A percentile compares a stretch with the other conserved stretches of the same genome.
These are phyloP conservation scores for Poliocrania exsul DNA, from an alignment of 2,797 vertebrate genomes.

Conservation along the genomic window DNA sequence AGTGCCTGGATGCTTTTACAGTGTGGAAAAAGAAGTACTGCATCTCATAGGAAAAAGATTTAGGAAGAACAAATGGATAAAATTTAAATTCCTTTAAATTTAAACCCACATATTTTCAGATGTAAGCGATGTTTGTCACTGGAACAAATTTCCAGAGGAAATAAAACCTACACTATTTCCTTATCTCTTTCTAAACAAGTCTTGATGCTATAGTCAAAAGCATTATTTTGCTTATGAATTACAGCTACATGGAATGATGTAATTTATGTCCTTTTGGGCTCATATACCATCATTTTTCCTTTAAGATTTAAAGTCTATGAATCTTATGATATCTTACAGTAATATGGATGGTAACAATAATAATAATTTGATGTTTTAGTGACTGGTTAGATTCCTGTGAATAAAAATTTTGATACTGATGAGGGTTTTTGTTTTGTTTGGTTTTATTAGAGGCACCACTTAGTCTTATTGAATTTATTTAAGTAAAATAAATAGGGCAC, in stretches of 20 bases:
- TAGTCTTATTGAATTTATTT: neutral
- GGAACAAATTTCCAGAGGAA: neutral
- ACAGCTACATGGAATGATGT: neutral
- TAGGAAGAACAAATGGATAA: neutral
- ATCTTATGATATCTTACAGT: neutral
- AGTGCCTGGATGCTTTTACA: neutral
- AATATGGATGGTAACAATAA: neutral
- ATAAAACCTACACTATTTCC: neutral
- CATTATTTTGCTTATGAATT: neutral
- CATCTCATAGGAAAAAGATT: neutral
- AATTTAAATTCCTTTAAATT: neutral
- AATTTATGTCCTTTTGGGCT: neutral
- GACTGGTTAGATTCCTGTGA: neutral
- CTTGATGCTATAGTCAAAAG: neutral
- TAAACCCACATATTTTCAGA: neutral
- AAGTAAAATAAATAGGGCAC: neutral
- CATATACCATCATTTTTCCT: neutral
- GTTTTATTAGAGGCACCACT: neutral
- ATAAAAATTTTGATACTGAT: neutral
- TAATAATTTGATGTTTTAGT: neutral
- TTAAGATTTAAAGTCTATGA: neutral
- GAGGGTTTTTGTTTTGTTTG: neutral
- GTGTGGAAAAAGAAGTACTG: neutral
- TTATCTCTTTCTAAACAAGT: neutral
- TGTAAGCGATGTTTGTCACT: neutral